Evolutionary conservation across 2,797 vertebrate genomes (phyloP).

Genomic region (Heliangelus exortis): DNA sequence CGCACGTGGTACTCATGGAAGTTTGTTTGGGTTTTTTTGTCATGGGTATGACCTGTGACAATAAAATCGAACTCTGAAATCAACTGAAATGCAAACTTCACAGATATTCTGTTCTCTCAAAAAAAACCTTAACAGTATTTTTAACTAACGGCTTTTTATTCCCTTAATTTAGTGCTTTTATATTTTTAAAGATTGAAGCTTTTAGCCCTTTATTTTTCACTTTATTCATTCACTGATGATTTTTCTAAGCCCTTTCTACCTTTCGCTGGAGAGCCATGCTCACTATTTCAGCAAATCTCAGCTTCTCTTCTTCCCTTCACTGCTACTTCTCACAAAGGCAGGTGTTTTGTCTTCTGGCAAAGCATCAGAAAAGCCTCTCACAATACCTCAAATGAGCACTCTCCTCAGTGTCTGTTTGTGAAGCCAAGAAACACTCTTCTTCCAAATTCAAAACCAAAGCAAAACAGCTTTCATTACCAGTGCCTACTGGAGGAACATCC

Average conservation of each 20-base stretch:
- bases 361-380: neutral
- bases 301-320: slow-evolving; percentile 11
- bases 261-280: neutral
- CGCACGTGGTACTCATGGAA: neutral
- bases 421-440: neutral
- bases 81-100: neutral
- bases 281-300: neutral
- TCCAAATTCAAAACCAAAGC: neutral
- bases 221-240: neutral
- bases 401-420: neutral
- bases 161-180: neutral
- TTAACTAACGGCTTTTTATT: neutral
- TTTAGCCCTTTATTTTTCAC: neutral
- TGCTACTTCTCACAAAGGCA: neutral
- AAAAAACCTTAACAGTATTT: neutral
- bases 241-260: neutral
- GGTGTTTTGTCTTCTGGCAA: neutral
- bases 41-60: neutral
- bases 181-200: neutral
- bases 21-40: neutral
- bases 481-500: neutral
- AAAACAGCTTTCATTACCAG: neutral
- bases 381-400: neutral
- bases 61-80: neutral
- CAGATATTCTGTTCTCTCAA: neutral